Percentiles rank a stretch among this genome's conserved stretches.
phyloP scores from a whole-genome alignment of 1,140 invertebrate species.

The Varroa destructor region DNA sequence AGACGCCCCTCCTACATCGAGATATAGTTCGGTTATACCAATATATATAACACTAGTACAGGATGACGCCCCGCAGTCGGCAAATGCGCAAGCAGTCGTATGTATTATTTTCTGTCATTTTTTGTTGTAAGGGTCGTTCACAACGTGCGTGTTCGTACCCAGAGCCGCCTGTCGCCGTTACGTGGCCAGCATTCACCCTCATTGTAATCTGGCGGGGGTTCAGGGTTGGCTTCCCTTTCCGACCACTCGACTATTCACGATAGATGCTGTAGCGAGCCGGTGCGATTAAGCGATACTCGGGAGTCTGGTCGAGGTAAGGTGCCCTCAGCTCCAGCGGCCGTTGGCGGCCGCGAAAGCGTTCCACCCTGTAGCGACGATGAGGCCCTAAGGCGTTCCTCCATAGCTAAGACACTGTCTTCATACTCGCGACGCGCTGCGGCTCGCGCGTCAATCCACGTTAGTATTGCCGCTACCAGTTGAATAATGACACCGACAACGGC shows the following conservation, averaged over 20 bases:
- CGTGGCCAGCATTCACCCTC: not conserved
- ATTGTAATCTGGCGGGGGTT: slow-evolving; percentile 1
- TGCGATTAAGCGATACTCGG: slow-evolving; percentile 12
- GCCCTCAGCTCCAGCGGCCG: not conserved
- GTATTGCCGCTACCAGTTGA: slow-evolving; percentile 6
- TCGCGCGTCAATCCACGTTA: slow-evolving; percentile 21
- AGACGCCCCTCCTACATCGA: too few species aligned
- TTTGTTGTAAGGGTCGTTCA: not conserved
- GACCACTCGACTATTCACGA: slow-evolving; percentile 23
- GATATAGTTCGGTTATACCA: too few species aligned
- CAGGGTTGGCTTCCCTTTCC: slow-evolving; percentile 16
- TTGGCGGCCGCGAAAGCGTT: slow-evolving; percentile 9
- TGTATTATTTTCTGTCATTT: too few species aligned
- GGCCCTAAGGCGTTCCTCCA: slow-evolving; percentile 14
- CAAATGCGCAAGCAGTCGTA: too few species aligned
- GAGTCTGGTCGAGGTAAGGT: slow-evolving; percentile 19
- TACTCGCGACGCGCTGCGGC: slow-evolving; percentile 6
- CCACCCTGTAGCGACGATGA: slow-evolving; percentile 8
- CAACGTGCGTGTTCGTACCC: slow-evolving; percentile 10
- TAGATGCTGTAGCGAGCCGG: slow-evolving; percentile 15
- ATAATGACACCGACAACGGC: slow-evolving; percentile 22
- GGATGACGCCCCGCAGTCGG: too few species aligned
- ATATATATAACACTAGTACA: too few species aligned
- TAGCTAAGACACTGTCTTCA: slow-evolving; percentile 23
- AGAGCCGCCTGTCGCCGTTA: not conserved